phyloP scores from a whole-genome alignment of 2,888 invertebrate species.

The Drosophila koepferae region DNA sequence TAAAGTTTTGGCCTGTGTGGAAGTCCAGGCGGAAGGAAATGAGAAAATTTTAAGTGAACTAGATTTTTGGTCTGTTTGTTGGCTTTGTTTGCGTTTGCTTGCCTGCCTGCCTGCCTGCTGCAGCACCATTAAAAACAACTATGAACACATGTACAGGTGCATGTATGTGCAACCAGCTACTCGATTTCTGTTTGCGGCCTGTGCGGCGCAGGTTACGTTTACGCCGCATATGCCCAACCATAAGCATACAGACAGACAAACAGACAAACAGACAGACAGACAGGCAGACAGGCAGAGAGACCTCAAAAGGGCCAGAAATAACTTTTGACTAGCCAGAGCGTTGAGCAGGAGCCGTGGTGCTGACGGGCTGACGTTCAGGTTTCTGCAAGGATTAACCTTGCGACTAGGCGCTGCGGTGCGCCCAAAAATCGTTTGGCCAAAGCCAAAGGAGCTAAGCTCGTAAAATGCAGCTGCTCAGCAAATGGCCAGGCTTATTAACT shows the following conservation, averaged over 20 bases:
- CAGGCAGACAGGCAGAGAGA: conserved; percentile 15
- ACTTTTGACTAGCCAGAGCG: conserved; percentile 21
- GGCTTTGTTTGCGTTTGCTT: conserved; percentile 53
- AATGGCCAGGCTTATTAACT: conserved; percentile 53
- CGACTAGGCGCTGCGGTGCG: conserved; percentile 43
- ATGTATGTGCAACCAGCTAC: conserved; percentile 25
- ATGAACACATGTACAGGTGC: conserved; percentile 30
- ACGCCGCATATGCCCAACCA: conserved; percentile 39
- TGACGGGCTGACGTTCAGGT: conserved; percentile 18
- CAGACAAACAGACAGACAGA: conserved; percentile 17
- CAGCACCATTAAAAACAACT: conserved; percentile 48
- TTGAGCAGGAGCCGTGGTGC: not conserved
- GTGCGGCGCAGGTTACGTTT: conserved; percentile 38
- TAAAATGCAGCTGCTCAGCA: conserved; percentile 51
- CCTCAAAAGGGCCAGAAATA: conserved; percentile 40
- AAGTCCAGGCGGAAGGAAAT: conserved; percentile 69
- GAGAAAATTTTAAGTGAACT: conserved; percentile 80
- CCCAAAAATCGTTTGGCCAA: conserved; percentile 44
- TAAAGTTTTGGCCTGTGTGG: conserved; percentile 32
- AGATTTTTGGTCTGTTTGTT: conserved; percentile 73
- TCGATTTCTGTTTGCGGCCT: conserved; percentile 52
- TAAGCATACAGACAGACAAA: conserved; percentile 19
- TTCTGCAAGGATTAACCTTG: conserved; percentile 50
- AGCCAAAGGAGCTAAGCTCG: conserved; percentile 54
- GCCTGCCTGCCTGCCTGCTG: not conserved